These are phyloP conservation scores for Myotis planiceps DNA, from an alignment of 2,797 vertebrate genomes.

Conservation along the genomic window DNA sequence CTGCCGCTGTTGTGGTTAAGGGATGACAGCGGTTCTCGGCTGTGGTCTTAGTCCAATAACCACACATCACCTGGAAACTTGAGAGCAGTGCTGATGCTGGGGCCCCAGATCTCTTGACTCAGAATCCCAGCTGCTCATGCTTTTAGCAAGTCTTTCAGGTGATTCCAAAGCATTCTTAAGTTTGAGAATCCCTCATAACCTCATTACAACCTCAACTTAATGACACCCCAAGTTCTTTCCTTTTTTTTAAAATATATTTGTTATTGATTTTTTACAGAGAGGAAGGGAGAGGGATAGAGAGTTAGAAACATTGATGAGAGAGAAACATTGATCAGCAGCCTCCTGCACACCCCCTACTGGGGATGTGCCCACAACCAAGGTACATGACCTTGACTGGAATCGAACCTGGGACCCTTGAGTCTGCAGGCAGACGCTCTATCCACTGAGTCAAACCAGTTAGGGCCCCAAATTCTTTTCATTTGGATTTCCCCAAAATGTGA, in stretches of 20 bases:
- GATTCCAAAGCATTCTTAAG: background rate
- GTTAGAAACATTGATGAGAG: too few relatives aligned
- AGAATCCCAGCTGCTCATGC: background rate
- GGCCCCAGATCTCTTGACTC: background rate
- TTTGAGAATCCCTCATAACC: background rate
- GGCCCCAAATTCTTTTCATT: background rate
- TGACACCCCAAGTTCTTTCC: background rate
- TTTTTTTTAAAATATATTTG: too few relatives aligned
- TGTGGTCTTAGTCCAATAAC: background rate
- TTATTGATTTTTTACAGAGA: too few relatives aligned
- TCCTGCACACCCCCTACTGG: too few relatives aligned
- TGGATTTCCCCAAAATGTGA: background rate
- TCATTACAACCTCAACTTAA: background rate
- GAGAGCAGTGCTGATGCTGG: background rate
- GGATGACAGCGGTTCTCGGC: background rate
- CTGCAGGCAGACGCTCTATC: too few relatives aligned
- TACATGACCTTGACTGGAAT: too few relatives aligned
- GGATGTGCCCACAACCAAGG: too few relatives aligned
- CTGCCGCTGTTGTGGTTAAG: background rate
- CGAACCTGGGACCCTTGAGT: too few relatives aligned
- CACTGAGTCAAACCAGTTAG: too few relatives aligned
- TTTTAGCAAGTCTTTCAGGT: background rate
- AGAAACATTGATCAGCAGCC: too few relatives aligned
- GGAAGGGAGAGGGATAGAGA: too few relatives aligned
- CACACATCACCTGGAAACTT: background rate